Base-by-base conservation (phyloP, 2,888 invertebrate genomes). In the Arge pagana region DNA sequence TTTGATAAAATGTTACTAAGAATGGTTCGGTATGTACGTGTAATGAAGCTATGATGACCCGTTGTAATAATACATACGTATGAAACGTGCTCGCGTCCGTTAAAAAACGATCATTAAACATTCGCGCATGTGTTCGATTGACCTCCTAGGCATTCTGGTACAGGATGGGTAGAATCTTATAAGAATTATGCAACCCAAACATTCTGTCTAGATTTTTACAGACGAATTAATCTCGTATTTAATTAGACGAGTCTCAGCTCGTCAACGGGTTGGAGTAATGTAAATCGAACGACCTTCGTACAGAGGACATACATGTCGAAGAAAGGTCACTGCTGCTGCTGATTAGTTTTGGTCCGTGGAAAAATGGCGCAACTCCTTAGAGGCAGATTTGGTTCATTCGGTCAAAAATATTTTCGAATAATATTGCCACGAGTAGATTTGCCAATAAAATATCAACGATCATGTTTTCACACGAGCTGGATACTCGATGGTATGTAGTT, bases 391-490 rank as follows among this genome's bases (percentile, higher is more conserved):
- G 57, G 62, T 10, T 50, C 68, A 23, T 61, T 66, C 30, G 64
- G 64, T 8, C 48, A 70, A 4, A 70, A 66, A 57, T 60, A 61
- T 18, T 59, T 57, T 16, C 66, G 64, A 24, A 65, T 58, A 7
- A 39, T 60, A 28, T 54, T 67, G 54, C 64, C 68, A 16, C 65
- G 65, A 3, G 43, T 62, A 37, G 56, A 58, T n/a, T 45, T 69
- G 33, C 67, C 73, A 0, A 43, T 59, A 24, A 71, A 64, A 58
- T 65, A 67, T 60, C 70, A 68, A 19, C 65, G 73, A 63, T 58
- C 67, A 67, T 73, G 73, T 57, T 70, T 75, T 41, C 75, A 75
- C 54, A 70, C 72, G 10, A 75, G 72, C 51, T 65, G 66, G 62
- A 52, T 72, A 7, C 61, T 73, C 57, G 68, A 75, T 43, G 71